Base-by-base conservation (phyloP, 2,113 vertebrate species). In the Oryzias celebensis region DNA sequence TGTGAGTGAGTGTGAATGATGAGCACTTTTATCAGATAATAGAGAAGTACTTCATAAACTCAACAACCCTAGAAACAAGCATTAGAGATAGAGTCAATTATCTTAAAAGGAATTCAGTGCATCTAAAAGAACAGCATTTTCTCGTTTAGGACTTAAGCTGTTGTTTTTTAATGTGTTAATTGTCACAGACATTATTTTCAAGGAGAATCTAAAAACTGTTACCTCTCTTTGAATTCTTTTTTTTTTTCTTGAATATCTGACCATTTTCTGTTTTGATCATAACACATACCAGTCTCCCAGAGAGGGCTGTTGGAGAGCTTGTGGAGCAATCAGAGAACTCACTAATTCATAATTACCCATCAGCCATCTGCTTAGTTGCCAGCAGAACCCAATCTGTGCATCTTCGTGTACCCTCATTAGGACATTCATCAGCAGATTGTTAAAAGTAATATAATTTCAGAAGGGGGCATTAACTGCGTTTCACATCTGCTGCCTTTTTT, bases 321-420 rank as follows among this genome's bases (percentile, higher is more conserved):
- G 54, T 63, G 48, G 60, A 28, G 61, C 68, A 80, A 85, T 83
- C 58, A 76, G 68, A 72, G 64, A 62, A 58, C 58, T 67, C 58
- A 59, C 68, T 76, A 80, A 78, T 82, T 78, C 71, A 80, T 87
- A 78, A 86, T 85, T 71, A 83, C 58, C 73, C 77, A 80, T 78
- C 77, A 83, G 77, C 65, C 65, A 77, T 70, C 60, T 80, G 67
- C 49, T 85, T 52, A 42, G 66, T 62, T 24, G 15, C 52, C 48
- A 56, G 48, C 23, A 42, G 49, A 73, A 56, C 43, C 61, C 70
- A 68, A 59, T 77, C 69, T 65, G 77, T 53, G 50, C 2, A 47
- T 51, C 56, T 70, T 59, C 60, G 52, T 73, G 64, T 46, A 46
- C 18, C 47, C 78, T 80, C 62, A 47, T 78, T 68, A 78, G 31